Conservation (phyloP, 2,888 invertebrate genomes). For the Blera fallax region DNA sequence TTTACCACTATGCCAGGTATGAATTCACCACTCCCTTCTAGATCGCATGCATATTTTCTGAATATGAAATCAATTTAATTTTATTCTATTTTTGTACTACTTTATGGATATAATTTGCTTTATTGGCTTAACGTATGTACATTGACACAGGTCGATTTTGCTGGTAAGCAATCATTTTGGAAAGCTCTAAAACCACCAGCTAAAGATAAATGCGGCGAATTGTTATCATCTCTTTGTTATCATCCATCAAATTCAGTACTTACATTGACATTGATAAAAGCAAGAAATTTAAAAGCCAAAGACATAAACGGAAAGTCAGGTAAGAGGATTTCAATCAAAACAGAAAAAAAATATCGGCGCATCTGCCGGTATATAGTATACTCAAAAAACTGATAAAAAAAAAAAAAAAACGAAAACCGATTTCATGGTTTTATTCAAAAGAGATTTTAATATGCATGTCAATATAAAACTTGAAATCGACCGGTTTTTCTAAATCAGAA, state of each 20-base stretch:
- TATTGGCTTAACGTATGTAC: background rate
- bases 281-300: constrained; percentile 96
- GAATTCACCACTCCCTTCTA: background rate
- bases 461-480: constrained; percentile 10
- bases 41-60: background rate
- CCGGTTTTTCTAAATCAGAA: background rate
- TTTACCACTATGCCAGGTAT: constrained; percentile 94
- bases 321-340: constrained; percentile 79
- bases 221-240: constrained; percentile 95
- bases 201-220: constrained; percentile 95
- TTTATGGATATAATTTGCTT: background rate
- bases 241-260: constrained; percentile 97
- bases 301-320: constrained; percentile 98
- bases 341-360: background rate
- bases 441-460: background rate
- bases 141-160: constrained; percentile 89
- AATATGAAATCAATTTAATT: background rate
- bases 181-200: constrained; percentile 95
- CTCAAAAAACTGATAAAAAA: background rate
- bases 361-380: background rate
- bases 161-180: constrained; percentile 97
- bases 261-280: constrained; percentile 94
- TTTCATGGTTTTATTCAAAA: background rate
- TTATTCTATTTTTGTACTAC: background rate
- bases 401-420: background rate